Percentiles rank a stretch among this genome's conserved stretches.
Conservation (phyloP, 1,140 invertebrate species). For the Globodera ellingtonae region DNA sequence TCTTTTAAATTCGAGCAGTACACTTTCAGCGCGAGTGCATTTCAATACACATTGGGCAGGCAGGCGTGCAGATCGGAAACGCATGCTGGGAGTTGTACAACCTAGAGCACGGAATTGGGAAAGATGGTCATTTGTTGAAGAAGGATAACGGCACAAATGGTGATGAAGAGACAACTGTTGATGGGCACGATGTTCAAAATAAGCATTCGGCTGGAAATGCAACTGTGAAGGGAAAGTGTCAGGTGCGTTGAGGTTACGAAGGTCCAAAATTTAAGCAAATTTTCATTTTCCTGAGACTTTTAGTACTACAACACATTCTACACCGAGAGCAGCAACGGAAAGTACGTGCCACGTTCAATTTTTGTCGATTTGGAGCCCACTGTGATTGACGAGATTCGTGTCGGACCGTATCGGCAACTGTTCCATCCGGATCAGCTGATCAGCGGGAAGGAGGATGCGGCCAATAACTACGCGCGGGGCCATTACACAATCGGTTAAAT, state of each 20-base stretch:
- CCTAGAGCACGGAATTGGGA: slow-evolving; percentile 73
- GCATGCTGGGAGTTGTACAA: slow-evolving; percentile 82
- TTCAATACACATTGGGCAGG: slow-evolving; percentile 83
- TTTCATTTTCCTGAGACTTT: background rate
- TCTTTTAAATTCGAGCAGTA: background rate
- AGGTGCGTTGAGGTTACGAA: background rate
- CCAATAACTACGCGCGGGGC: slow-evolving; percentile 73
- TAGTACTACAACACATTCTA: slow-evolving; percentile 70
- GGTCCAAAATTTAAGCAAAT: background rate
- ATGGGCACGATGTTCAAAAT: background rate
- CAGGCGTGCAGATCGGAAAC: slow-evolving; percentile 85
- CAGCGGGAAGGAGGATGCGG: slow-evolving; percentile 65
- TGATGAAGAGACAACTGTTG: slow-evolving; percentile 68
- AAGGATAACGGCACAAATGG: slow-evolving; percentile 67
- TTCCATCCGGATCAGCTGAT: slow-evolving; percentile 67
- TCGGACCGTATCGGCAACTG: slow-evolving; percentile 46
- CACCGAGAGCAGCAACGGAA: slow-evolving; percentile 66
- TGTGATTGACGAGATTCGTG: slow-evolving; percentile 71
- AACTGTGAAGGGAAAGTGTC: slow-evolving; percentile 11
- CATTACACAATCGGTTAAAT: slow-evolving; percentile 75
- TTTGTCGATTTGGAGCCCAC: slow-evolving; percentile 74
- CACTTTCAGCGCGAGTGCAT: slow-evolving; percentile 73
- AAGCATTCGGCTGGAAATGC: background rate
- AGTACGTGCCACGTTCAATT: slow-evolving; percentile 43
- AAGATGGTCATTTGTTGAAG: slow-evolving; percentile 55